Conservation (phyloP, 2,113 vertebrate genomes). For the Herpailurus yagouaroundi region DNA sequence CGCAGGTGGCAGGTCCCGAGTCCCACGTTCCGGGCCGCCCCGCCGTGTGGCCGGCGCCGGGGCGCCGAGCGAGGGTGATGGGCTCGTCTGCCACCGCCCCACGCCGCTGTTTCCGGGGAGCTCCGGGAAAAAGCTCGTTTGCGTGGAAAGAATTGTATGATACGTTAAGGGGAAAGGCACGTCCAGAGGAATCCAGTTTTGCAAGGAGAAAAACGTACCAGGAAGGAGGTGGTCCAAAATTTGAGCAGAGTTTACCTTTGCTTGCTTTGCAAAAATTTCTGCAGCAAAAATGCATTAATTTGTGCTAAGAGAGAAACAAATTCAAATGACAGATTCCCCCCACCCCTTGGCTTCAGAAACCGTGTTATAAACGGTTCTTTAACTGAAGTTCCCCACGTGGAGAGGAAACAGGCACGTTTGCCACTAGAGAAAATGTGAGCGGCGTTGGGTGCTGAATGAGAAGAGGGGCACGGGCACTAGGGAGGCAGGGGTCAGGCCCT, state of each 20-base stretch:
- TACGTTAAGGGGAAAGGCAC: accelerated
- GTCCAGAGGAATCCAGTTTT: not conserved
- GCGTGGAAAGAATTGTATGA: accelerated
- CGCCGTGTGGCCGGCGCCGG: no score
- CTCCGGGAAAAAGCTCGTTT: not conserved
- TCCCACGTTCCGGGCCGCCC: not conserved
- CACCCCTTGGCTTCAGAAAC: not conserved
- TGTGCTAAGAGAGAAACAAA: not conserved
- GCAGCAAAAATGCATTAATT: not conserved
- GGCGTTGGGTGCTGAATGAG: no score
- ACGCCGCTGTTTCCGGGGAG: not conserved
- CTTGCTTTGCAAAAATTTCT: no score
- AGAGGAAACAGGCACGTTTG: not conserved
- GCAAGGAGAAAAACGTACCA: not conserved
- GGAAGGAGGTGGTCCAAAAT: not conserved
- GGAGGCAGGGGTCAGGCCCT: no score
- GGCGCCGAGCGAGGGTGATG: no score
- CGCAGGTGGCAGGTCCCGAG: not conserved
- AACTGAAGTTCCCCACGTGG: not conserved
- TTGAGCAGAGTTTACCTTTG: not conserved
- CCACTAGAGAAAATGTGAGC: not conserved
- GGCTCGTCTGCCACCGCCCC: no score
- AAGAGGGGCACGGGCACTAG: no score
- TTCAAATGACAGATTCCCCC: not conserved
- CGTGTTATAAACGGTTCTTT: not conserved